These are phyloP conservation scores for Pipistrellus pipistrellus DNA, from an alignment of 2,797 vertebrate genomes.

Conservation along the genomic window DNA sequence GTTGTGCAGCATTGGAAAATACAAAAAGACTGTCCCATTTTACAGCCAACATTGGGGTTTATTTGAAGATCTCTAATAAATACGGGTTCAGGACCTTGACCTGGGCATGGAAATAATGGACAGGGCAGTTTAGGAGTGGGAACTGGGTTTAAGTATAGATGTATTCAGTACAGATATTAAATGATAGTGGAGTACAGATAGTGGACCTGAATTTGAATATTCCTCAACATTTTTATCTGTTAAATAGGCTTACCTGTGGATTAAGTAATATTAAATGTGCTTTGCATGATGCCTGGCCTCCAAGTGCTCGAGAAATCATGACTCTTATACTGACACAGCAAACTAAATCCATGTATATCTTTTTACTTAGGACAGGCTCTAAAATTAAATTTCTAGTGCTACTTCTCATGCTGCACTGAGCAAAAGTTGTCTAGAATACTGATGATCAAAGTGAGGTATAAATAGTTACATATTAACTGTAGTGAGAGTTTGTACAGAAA, in stretches of 20 bases:
- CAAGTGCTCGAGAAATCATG: neutral
- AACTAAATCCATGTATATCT: neutral
- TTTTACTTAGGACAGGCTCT: neutral
- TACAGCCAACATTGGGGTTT: neutral
- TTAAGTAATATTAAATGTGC: slow-evolving; percentile 17
- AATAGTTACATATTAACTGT: neutral
- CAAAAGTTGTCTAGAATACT: neutral
- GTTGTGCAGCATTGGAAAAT: neutral
- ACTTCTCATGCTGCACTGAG: neutral
- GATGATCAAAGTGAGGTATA: neutral
- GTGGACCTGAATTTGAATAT: neutral
- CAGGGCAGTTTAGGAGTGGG: neutral
- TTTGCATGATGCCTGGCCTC: neutral
- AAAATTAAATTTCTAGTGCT: neutral
- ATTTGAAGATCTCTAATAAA: neutral
- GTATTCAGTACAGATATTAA: neutral
- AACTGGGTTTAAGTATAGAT: neutral
- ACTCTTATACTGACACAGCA: neutral
- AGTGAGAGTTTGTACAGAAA: neutral
- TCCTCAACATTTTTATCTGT: neutral
- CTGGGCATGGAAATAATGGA: neutral
- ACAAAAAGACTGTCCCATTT: neutral
- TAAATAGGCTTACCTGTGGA: neutral
- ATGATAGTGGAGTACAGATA: neutral
- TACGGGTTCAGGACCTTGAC: neutral